A percentile compares a stretch with the other conserved stretches of the same genome.
Conservation (phyloP, 2,113 vertebrate species). For the Phaethornis superciliosus region DNA sequence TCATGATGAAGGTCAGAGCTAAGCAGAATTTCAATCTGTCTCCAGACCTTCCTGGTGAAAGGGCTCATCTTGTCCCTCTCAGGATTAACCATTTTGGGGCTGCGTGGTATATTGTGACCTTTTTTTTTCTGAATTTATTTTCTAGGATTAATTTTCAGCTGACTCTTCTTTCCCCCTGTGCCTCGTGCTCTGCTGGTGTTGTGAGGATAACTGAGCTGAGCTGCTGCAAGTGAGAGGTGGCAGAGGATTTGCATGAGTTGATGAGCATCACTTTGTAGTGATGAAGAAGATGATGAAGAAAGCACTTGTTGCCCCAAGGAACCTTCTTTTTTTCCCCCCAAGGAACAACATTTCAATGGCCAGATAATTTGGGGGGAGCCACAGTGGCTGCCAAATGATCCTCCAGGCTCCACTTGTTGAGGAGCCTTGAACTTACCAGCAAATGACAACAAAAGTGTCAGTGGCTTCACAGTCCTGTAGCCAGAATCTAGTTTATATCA, state of each 20-base stretch:
- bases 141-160: neutral
- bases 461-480: neutral
- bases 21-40: neutral
- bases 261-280: neutral
- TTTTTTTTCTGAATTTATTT: neutral
- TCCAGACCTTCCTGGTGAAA: neutral
- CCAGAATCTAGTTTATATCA: neutral
- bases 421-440: neutral
- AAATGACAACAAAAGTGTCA: neutral
- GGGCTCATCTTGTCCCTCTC: neutral
- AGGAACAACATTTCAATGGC: neutral
- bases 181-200: neutral
- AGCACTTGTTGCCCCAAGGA: neutral
- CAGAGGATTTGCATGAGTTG: neutral
- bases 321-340: accelerated
- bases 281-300: neutral
- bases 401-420: neutral
- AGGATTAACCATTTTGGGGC: neutral
- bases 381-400: neutral
- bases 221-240: neutral
- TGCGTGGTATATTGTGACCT: accelerated
- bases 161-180: neutral
- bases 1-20: neutral
- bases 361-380: neutral
- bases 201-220: neutral